Base-by-base conservation (phyloP, 2,113 vertebrate species). In the Chitala chitala region DNA sequence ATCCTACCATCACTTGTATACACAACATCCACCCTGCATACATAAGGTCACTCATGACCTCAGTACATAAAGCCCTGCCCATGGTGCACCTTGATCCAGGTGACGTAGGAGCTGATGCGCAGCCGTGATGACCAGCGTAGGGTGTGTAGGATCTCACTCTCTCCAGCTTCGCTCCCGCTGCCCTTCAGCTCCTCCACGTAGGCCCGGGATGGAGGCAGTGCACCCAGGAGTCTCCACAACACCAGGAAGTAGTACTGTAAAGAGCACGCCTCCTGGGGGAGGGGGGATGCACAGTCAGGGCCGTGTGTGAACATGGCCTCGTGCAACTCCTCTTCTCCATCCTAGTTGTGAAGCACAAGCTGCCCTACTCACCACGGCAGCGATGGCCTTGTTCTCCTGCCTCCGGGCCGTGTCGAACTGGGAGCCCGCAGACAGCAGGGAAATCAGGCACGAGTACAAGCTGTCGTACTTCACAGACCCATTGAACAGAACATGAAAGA, bases 231-330 rank as follows among this genome's bases (percentile, higher is more conserved):
- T 69, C 95, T 89, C 97, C 97, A 99, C 36, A 98, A 87, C 38
- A 98, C 92, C 82, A 98, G 78, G 83, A 99, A 98, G 77, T 95
- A 96, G 87, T 98, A 99, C 61, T 99, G 97, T 74, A 98, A 92
- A 8, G 96, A 96, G 83, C 97, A 99, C 58, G 97, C 97, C 90
- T 99, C 97, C 97, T 99, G 78, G 17, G 3, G 50, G 24, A 58
- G 63, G 15, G n/a, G n/a, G n/a, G n/a, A n/a, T n/a, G n/a, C n/a
- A n/a, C n/a, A n/a, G n/a, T n/a, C n/a, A n/a, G n/a, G n/a, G n/a
- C n/a, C n/a, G n/a, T n/a, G n/a, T n/a, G n/a, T n/a, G n/a, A n/a
- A n/a, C n/a, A n/a, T n/a, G n/a, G n/a, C n/a, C n/a, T n/a, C n/a
- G n/a, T n/a, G n/a, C n/a, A n/a, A n/a, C n/a, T n/a, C n/a, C n/a